phyloP scores from a whole-genome alignment of 2,113 vertebrate genomes.

The Cichladusa arquata region DNA sequence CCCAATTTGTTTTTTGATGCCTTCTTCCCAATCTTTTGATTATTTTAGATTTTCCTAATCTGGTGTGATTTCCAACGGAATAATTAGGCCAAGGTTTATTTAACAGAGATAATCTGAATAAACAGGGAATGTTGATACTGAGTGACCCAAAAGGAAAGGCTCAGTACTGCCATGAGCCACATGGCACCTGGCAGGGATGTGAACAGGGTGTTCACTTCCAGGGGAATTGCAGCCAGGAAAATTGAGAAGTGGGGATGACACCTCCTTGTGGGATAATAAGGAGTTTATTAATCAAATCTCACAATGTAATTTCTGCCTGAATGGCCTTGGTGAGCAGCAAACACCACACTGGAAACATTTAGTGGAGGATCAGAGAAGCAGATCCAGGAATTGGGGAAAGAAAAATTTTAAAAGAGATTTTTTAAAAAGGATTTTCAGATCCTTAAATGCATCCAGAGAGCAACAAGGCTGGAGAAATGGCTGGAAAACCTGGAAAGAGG shows the following conservation, averaged over 20 bases:
- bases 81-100: conserved; percentile 14
- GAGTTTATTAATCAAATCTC: background rate
- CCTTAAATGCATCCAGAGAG: background rate
- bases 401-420: too few relatives aligned
- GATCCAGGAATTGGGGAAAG: background rate
- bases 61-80: rapidly evolving
- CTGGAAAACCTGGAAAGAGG: background rate
- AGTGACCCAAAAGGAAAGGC: background rate
- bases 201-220: background rate
- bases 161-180: background rate
- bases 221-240: background rate
- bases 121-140: background rate
- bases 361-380: background rate
- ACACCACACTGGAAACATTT: background rate
- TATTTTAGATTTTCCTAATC: background rate
- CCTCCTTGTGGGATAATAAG: background rate
- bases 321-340: background rate
- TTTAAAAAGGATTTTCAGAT: background rate
- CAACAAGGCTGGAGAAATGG: background rate
- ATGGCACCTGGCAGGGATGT: background rate
- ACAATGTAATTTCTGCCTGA: background rate
- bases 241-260: background rate
- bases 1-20: background rate
- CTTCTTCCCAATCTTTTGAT: background rate
- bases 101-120: background rate